Evolutionary conservation across 64 coral and sea anemone species (phyloP).

Genomic region (Stichodactyla mertensii): DNA sequence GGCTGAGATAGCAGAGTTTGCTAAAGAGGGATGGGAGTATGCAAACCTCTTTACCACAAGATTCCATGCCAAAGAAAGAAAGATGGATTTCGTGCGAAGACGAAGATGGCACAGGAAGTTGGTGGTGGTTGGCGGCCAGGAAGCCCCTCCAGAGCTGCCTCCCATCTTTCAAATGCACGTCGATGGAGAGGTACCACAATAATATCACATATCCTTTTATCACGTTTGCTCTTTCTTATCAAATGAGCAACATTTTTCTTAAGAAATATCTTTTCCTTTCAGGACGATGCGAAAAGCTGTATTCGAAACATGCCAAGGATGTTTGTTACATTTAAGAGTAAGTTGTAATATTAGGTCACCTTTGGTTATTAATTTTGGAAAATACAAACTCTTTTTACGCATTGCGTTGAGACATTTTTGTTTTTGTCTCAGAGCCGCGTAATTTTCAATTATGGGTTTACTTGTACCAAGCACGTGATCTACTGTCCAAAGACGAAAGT

Average conservation of each 20-base stretch:
- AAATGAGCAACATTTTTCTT: neutral
- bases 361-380: neutral
- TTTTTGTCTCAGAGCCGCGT: constrained; percentile 7
- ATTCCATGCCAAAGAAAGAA: constrained; percentile 71
- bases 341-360: constrained; percentile 2
- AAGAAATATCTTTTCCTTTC: neutral
- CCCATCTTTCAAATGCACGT: constrained; percentile 58
- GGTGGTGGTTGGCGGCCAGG: constrained; percentile 29
- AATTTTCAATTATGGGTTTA: constrained; percentile 83
- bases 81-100: constrained; percentile 76
- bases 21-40: constrained; percentile 81
- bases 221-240: neutral
- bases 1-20: constrained; percentile 66
- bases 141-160: constrained; percentile 43
- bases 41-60: constrained; percentile 56
- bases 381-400: neutral
- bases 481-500: constrained; percentile 60
- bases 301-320: constrained; percentile 59
- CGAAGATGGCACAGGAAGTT: constrained; percentile 65
- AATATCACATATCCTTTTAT: neutral
- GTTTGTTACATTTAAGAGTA: constrained; percentile 85
- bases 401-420: neutral
- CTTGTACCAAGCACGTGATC: constrained; percentile 83
- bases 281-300: constrained; percentile 40
- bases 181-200: constrained; percentile 49